Evolutionary conservation across 2,797 vertebrate genomes (phyloP).

Genomic region (Buceros bicornis): DNA sequence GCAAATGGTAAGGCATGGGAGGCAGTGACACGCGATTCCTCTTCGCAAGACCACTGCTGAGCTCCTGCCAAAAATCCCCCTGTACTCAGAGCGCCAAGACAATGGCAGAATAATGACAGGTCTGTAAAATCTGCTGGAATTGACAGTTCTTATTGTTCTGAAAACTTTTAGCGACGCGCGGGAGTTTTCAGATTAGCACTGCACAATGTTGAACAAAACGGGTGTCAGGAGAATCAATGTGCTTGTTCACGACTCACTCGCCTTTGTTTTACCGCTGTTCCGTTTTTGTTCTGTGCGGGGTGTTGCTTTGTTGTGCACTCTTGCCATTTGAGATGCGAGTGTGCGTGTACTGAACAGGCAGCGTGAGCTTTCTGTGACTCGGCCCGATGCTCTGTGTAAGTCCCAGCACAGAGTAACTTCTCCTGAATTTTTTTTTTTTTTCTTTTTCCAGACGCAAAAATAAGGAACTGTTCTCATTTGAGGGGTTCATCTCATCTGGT

Average conservation of each 20-base stretch:
- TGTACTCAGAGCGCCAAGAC: conserved; percentile 59
- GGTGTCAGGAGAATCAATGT: conserved; percentile 59
- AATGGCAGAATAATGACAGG: conserved; percentile 67
- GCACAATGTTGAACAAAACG: conserved; percentile 49
- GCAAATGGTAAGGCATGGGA: neutral
- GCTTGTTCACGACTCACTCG: conserved; percentile 21
- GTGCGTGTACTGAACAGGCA: neutral
- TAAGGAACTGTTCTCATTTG: neutral
- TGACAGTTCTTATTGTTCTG: conserved; percentile 72
- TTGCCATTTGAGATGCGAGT: neutral
- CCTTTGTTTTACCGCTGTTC: conserved; percentile 22
- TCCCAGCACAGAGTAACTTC: neutral
- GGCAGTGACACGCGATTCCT: neutral
- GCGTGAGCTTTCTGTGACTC: neutral
- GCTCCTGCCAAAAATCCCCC: conserved; percentile 50
- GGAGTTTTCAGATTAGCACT: conserved; percentile 57
- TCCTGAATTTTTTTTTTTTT: neutral
- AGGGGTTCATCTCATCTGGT: neutral
- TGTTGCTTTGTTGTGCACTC: neutral
- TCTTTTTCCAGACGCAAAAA: neutral
- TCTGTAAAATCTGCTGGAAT: conserved; percentile 58
- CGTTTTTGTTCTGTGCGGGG: conserved; percentile 1
- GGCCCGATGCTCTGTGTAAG: neutral
- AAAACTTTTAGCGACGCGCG: conserved; percentile 55
- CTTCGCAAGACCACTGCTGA: neutral